These are phyloP conservation scores for Nomada hirtipes DNA, from an alignment of 2,888 invertebrate genomes.

Conservation along the genomic window DNA sequence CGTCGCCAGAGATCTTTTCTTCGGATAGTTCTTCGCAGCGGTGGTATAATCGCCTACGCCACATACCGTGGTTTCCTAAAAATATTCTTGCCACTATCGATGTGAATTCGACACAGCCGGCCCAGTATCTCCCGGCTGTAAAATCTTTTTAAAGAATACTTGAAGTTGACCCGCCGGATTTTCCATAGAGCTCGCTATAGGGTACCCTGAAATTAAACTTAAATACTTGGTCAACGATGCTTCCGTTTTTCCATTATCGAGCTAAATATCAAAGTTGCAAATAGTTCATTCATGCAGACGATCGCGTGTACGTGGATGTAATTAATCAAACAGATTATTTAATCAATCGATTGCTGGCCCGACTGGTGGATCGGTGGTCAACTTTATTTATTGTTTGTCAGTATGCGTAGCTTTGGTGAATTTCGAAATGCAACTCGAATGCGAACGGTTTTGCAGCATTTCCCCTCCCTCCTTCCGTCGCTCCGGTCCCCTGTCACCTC, in stretches of 20 bases:
- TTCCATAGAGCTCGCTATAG: not conserved
- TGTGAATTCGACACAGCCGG: not conserved
- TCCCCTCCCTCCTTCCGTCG: not conserved
- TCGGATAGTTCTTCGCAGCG: constrained; percentile 68
- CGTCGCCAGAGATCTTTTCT: constrained; percentile 47
- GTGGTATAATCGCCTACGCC: constrained; percentile 60
- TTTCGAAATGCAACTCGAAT: constrained; percentile 41
- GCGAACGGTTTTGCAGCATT: constrained; percentile 17
- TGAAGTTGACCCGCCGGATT: not conserved
- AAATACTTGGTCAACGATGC: not conserved
- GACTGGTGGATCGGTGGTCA: constrained; percentile 48
- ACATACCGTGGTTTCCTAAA: constrained; percentile 59
- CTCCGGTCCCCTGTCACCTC: constrained; percentile 18
- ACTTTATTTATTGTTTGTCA: constrained; percentile 63
- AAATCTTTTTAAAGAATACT: not conserved
- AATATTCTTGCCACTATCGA: constrained; percentile 56
- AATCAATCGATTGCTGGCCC: constrained; percentile 60
- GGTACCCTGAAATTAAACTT: not conserved
- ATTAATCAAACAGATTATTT: constrained; percentile 66
- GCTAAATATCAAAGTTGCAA: constrained; percentile 18
- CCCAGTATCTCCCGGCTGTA: not conserved
- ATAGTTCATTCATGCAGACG: constrained; percentile 48
- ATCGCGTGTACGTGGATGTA: constrained; percentile 25
- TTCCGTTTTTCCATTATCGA: not conserved
- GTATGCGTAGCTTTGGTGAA: constrained; percentile 38